Evolutionary conservation across 1,140 invertebrate species (phyloP), one percentile per base, ranked within the genome.

Genomic region (Cepaea nemoralis): DNA sequence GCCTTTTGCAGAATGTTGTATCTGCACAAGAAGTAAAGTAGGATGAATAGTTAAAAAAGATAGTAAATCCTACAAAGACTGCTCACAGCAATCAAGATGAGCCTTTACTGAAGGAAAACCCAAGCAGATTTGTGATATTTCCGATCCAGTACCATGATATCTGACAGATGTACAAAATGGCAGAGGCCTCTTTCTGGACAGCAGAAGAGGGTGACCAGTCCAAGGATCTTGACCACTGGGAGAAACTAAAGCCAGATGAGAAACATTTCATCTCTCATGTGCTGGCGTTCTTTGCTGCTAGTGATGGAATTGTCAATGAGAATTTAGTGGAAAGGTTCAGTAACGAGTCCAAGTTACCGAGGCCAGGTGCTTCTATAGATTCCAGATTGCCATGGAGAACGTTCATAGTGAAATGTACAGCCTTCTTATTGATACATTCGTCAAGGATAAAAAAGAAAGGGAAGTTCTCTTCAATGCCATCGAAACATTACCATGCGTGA

Each of bases 401-500:
- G 96, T 99, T 31, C 99, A 99, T 90, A 99, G 98, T 8, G 99
- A 99, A 93, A 99, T 99, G 98, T 99, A 99, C 92, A 98, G 97
- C 81, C 93, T 99, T 48, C 93, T 99, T 0, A 99, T 99, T 88
- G 97, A 99, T 86, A 99, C 98, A 0, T 99, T 99, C 88, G 96
- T 99, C 82, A 94, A 93, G 74, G 97, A 99, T 91, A 92, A 95
- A 0, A 92, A 94, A 81, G 94, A 99, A 92, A 79, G 76, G 35
- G 48, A 78, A 55, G 79, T 83, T 59, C 63, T 83, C 45, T 80
- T 99, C 91, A 99, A 99, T 93, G 98, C 98, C 0, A 95, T 99
- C 86, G 97, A 99, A 91, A 99, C 96, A 5, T 93, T 99, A 89
- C 98, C 98, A 0, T 99, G 97, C 92, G 97, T 99, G 0, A 95